Percentiles rank a stretch among this genome's conserved stretches.
Evolutionary conservation across 2,888 invertebrate species (phyloP).

Genomic region (Eulithis prunata): DNA sequence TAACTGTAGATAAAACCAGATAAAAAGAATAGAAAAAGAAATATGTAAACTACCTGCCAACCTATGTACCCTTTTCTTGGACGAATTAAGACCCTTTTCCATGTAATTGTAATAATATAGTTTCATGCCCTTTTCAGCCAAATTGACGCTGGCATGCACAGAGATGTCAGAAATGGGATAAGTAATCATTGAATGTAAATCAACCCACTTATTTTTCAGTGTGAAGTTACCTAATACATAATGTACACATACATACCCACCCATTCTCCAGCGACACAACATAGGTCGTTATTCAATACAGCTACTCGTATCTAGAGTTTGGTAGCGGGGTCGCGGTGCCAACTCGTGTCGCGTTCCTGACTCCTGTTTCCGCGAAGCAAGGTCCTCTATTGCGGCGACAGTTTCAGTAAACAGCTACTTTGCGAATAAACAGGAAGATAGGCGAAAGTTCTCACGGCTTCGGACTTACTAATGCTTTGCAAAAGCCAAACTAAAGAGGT

Average conservation of each 20-base stretch:
- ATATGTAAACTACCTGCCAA: too few species aligned
- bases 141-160: too few species aligned
- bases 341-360: conserved; percentile 58
- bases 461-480: neutral
- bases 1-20: too few species aligned
- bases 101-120: too few species aligned
- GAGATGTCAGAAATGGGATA: too few species aligned
- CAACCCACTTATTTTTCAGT: too few species aligned
- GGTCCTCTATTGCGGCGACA: conserved; percentile 10
- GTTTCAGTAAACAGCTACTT: conserved; percentile 17
- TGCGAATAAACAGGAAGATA: conserved; percentile 13
- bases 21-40: too few species aligned
- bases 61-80: too few species aligned
- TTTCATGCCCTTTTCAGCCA: too few species aligned
- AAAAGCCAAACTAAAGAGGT: neutral
- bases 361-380: conserved; percentile 46
- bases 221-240: too few species aligned
- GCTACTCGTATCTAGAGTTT: conserved; percentile 43
- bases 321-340: conserved; percentile 48
- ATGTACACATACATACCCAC: too few species aligned
- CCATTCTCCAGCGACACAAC: neutral
- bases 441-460: conserved; percentile 13
- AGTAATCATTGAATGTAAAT: neutral
- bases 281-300: conserved; percentile 7
- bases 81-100: too few species aligned